Base-by-base conservation (phyloP, 2,888 invertebrate species). In the Sinelater perroti region DNA sequence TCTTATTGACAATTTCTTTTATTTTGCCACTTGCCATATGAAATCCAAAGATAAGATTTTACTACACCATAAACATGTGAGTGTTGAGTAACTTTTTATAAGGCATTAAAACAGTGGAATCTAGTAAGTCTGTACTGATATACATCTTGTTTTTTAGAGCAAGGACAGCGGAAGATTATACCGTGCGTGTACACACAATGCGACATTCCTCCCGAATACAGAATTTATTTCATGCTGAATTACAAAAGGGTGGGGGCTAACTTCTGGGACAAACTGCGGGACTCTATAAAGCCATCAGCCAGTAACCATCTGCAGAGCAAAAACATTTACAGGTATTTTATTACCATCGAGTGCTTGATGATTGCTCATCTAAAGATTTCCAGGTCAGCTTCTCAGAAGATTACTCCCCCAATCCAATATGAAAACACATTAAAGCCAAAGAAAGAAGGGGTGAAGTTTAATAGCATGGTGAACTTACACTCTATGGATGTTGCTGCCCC, bases 131-230 rank as follows among this genome's bases (percentile, higher is more conserved):
- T n/a, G n/a, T n/a, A n/a, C n/a, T n/a, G n/a, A n/a, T n/a, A n/a
- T n/a, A n/a, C n/a, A n/a, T n/a, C n/a, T n/a, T n/a, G n/a, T 40
- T 8, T n/a, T 5, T 17, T 18, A 78, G 84, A 84, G 62, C 79
- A 81, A 67, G 73, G 79, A 13, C 75, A 81, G 52, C 79, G 87
- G 42, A 89, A 88, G 78, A 85, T 91, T 45, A 82, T 90, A 44
- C 91, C 91, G 0, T 85, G 88, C 88, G 87, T 90, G 66, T 90
- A 88, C 72, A 81, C 86, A 60, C 74, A 78, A 5, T 87, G 88
- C 69, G 72, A 78, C 46, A 75, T 91, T 62, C 92, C 92, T 1
- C 76, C 79, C 17, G 85, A 88, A 67, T 76, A 91, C 45, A 82
- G 80, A 18, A 87, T 85, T 69, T 87, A 87, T 72, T 87, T 85